phyloP scores from a whole-genome alignment of 2,113 vertebrate species.

The Dissostichus mawsoni region DNA sequence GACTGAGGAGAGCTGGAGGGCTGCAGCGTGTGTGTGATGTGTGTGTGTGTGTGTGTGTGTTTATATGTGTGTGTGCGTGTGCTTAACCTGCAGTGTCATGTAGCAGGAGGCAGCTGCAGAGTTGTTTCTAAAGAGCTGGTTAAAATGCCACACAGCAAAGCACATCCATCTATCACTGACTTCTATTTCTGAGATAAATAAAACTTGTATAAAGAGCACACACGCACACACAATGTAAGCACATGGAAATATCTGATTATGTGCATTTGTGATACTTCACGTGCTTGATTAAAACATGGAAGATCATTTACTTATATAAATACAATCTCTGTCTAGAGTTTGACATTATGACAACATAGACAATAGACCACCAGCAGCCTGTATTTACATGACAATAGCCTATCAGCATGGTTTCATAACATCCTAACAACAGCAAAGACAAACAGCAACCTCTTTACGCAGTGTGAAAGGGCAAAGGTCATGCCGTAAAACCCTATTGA shows the following conservation, averaged over 20 bases:
- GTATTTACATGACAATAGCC: constrained; percentile 65
- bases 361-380: constrained; percentile 46
- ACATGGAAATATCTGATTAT: neutral
- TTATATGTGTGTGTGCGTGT: constrained; percentile 37
- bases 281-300: constrained; percentile 13
- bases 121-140: constrained; percentile 70
- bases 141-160: constrained; percentile 73
- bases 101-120: constrained; percentile 78
- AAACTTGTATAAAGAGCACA: constrained; percentile 14
- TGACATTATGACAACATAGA: constrained; percentile 4
- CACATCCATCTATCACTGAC: constrained; percentile 65
- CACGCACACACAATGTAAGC: constrained; percentile 6
- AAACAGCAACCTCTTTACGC: constrained; percentile 53
- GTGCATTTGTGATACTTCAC: neutral
- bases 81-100: constrained; percentile 67
- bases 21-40: constrained; percentile 60
- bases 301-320: constrained; percentile 10
- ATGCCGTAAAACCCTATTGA: constrained; percentile 1
- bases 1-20: constrained; percentile 77
- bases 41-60: constrained; percentile 48
- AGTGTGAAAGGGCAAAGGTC: constrained; percentile 49
- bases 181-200: constrained; percentile 18
- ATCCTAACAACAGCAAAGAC: constrained; percentile 46
- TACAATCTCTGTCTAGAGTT: constrained; percentile 6
- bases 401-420: constrained; percentile 32